Conservation (phyloP, 2,888 invertebrate species). For the Pseudanteris insignis region DNA sequence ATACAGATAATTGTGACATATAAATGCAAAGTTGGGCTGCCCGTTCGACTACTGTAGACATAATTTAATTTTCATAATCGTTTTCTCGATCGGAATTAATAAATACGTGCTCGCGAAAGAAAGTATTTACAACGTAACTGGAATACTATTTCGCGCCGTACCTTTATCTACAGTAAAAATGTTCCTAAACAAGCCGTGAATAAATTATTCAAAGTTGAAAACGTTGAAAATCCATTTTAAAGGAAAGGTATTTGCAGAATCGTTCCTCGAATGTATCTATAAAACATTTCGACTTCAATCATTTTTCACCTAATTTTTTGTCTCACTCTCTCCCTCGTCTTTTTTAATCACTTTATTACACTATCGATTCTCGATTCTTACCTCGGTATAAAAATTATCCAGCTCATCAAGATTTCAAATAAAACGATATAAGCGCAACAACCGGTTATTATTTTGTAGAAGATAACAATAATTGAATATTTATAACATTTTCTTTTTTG, state of each 20-base stretch:
- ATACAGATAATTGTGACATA: conserved; percentile 27
- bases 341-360: no score
- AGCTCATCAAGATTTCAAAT: no score
- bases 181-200: conserved; percentile 10
- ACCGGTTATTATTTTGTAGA: no score
- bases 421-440: no score
- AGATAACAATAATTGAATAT: no score
- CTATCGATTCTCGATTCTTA: no score
- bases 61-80: conserved; percentile 31
- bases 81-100: conserved; percentile 11
- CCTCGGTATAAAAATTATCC: no score
- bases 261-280: conserved; percentile 4
- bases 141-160: conserved; percentile 9
- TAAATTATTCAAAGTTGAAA: conserved; percentile 13
- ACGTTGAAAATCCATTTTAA: conserved; percentile 20
- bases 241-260: conserved; percentile 8
- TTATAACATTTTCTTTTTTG: no score
- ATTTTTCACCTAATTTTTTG: no score
- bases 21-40: conserved; percentile 26
- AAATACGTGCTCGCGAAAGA: conserved; percentile 11
- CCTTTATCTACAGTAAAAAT: conserved; percentile 14
- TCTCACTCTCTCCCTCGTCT: no score
- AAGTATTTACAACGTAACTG: conserved; percentile 8
- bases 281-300: neutral
- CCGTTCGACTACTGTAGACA: conserved; percentile 13